These are phyloP conservation scores for Cherax destructor DNA, from an alignment of 1,140 invertebrate genomes.

Conservation along the genomic window DNA sequence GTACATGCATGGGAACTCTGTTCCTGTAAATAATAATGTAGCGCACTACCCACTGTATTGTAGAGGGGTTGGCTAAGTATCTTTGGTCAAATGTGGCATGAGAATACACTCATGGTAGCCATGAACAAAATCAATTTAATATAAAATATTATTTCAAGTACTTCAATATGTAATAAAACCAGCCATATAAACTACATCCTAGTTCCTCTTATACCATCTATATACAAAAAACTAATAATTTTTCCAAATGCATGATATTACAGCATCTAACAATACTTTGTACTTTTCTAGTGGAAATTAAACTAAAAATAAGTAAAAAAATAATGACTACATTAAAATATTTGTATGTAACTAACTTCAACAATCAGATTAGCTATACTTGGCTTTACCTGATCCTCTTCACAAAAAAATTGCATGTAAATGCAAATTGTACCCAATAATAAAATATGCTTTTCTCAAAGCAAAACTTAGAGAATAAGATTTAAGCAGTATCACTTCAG, in stretches of 20 bases:
- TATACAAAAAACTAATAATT: not conserved
- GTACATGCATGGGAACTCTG: not conserved
- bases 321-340: slow-evolving; percentile 11
- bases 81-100: not conserved
- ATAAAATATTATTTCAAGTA: not conserved
- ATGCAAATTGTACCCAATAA: too few species aligned
- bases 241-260: slow-evolving; percentile 6
- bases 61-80: not conserved
- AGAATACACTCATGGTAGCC: not conserved
- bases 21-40: not conserved
- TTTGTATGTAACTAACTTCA: slow-evolving; percentile 3
- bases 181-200: not conserved
- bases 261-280: slow-evolving; percentile 13
- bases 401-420: not conserved
- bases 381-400: not conserved
- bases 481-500: not conserved
- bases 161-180: not conserved
- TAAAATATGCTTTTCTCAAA: not conserved
- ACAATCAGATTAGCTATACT: slow-evolving; percentile 3
- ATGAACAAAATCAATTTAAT: not conserved
- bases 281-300: slow-evolving; percentile 7
- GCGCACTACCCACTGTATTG: not conserved
- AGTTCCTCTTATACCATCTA: not conserved
- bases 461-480: not conserved
- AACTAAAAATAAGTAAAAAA: slow-evolving; percentile 14